Evolutionary conservation across 1,140 invertebrate genomes (phyloP), one percentile per base, ranked within the genome.

Genomic region (Trigoniulus corallinus): DNA sequence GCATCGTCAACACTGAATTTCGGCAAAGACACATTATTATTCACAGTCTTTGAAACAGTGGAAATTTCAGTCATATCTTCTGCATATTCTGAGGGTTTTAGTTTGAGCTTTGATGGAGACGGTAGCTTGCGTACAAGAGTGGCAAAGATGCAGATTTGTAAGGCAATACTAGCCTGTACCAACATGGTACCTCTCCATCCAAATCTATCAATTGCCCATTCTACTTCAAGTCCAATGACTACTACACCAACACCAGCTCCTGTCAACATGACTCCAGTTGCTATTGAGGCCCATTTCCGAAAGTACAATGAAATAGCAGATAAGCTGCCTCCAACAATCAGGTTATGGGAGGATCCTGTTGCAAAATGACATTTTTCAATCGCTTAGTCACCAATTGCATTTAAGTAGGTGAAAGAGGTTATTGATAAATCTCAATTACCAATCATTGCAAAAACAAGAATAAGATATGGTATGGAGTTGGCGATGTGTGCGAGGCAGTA

Each of bases 211-310:
- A 77, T 61, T 1, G 62, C 34, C 12, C 47, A 57, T 23, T 62
- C 56, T 15, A 62, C 59, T 18, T 60, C 50, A 7, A 63, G 62
- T 15, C 62, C 61, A 40, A 66, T 49, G 12, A 61, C 49, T 50
- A 69, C 63, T 2, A 61, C 55, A 3, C 67, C 67, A 18, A 68
- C 41, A 2, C 65, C 66, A 21, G 71, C 72, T 7, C 74, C 74
- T 51, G 68, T 67, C 3, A 74, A 72, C 3, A 71, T 69, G 3
- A 76, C 64, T 12, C 72, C 72, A 7, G 71, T 73, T 2, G 72
- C 72, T 18, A 73, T 55, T 12, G 71, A 69, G 43, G 72, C 62
- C 43, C 63, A 64, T 51, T 66, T 65, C 48, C 72, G 65, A 57
- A 75, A 75, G 15, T 34, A 34, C 7, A 34, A 34, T 7, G 29